Evolutionary conservation across 2,113 vertebrate species (phyloP).

Genomic region (Potamarius usumacintae): DNA sequence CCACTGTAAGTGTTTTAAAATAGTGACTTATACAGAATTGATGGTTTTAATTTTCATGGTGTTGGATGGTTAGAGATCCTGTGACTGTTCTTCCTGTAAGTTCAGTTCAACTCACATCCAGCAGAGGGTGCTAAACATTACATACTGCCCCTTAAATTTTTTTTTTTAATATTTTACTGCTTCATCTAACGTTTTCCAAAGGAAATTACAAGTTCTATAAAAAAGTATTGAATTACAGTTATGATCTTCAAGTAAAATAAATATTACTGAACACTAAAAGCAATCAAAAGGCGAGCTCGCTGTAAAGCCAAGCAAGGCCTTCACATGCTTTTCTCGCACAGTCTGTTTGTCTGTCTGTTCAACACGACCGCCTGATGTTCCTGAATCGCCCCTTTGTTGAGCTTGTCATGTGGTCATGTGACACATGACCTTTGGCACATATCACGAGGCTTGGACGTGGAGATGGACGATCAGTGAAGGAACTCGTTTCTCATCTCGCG

Average conservation of each 20-base stretch:
- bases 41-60: background rate
- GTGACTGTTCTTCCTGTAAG: background rate
- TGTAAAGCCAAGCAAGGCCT: background rate
- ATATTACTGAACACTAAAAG: background rate
- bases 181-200: background rate
- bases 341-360: constrained; percentile 7
- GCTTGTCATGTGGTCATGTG: constrained; percentile 38
- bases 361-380: background rate
- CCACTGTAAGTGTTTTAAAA: background rate
- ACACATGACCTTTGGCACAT: constrained; percentile 36
- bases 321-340: too few species aligned
- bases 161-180: background rate
- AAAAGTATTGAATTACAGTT: background rate
- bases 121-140: background rate
- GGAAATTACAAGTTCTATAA: background rate
- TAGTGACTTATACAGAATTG: background rate
- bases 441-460: constrained; percentile 29
- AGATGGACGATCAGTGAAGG: constrained; percentile 28
- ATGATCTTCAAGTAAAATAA: background rate
- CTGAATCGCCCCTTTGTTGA: constrained; percentile 49
- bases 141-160: background rate
- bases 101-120: background rate
- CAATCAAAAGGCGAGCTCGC: background rate
- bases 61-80: background rate
- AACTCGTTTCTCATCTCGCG: constrained; percentile 28